Base-by-base conservation (phyloP, 2,113 vertebrate species). In the Columbina picui region DNA sequence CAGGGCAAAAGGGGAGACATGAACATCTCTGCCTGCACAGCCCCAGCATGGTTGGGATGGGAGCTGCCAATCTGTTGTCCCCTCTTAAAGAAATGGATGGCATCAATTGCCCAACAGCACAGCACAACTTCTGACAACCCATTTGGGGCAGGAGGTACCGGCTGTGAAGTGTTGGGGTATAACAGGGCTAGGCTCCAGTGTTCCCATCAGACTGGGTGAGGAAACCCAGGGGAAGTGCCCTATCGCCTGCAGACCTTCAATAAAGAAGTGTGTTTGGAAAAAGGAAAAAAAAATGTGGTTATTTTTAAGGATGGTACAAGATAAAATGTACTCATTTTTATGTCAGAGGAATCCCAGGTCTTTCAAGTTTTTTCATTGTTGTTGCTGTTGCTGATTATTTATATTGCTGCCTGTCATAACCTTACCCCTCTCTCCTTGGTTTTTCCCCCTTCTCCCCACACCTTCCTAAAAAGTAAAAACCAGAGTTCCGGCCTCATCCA, bases 41-140 rank as follows among this genome's bases (percentile, higher is more conserved):
- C 30, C 36, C 9, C 11, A 10, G 26, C 3, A 1, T 20, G 39
- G 17, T 1, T n/a, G 41, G 65, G 18, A 4, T 23, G 50, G 74
- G 38, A 27, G 52, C 89, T 81, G 71, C 25, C 23, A 6, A 1
- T 15, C 61, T 14, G 19, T 43, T 34, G 39, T 30, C 45, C 32
- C 1, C 45, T 76, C 10, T 14, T 14, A 53, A 34, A 36, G 49
- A 63, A 80, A 70, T 4, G 7, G n/a, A 70, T 4, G 7, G n/a
- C 21, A 45, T 20, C 68, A 12, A 19, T 6, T 2, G 1, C 11
- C 39, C 1, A 1, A 29, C 11, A 52, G 65, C 70, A 32, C n/a
- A 39, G 30, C 60, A 52, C 19, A 23, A 5, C 16, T 6, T 23
- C 30, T 7, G 19, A 30, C 45, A 73, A 63, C 55, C 19, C 23